These are phyloP conservation scores for Crocodylus rhombifer DNA, from an alignment of 2,797 vertebrate species.

Conservation along the genomic window DNA sequence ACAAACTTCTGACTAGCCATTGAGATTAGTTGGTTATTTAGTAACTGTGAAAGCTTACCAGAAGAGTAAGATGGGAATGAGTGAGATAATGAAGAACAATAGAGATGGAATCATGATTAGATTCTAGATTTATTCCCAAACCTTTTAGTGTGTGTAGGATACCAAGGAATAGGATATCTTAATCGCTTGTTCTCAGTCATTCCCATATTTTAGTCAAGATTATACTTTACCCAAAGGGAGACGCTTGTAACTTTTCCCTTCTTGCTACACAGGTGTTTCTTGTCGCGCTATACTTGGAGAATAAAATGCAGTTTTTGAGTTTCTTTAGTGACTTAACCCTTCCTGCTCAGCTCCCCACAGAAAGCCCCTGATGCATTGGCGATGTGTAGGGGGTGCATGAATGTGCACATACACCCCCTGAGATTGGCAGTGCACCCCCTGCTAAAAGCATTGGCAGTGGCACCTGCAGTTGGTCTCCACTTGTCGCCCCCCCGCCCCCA, in stretches of 20 bases:
- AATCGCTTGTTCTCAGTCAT: background rate
- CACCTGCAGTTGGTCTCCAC: too few species aligned
- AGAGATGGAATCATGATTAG: background rate
- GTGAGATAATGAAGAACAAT: background rate
- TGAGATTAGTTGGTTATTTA: background rate
- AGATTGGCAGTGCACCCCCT: too few species aligned
- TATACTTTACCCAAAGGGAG: background rate
- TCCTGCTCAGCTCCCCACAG: background rate
- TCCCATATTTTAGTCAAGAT: background rate
- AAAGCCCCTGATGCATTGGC: background rate
- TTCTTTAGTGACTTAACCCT: background rate
- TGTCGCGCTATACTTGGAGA: background rate
- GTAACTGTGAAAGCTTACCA: background rate
- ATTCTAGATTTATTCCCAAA: background rate
- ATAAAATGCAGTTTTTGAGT: background rate
- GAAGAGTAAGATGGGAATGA: background rate
- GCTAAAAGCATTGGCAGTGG: too few species aligned
- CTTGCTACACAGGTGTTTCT: background rate
- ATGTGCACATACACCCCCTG: too few species aligned
- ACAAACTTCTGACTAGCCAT: background rate
- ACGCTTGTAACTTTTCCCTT: background rate
- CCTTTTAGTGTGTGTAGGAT: background rate
- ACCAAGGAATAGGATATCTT: background rate
- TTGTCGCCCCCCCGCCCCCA: too few species aligned
- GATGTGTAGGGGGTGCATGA: too few species aligned